Conservation (phyloP, 2,888 invertebrate genomes). For the Galeruca laticollis region DNA sequence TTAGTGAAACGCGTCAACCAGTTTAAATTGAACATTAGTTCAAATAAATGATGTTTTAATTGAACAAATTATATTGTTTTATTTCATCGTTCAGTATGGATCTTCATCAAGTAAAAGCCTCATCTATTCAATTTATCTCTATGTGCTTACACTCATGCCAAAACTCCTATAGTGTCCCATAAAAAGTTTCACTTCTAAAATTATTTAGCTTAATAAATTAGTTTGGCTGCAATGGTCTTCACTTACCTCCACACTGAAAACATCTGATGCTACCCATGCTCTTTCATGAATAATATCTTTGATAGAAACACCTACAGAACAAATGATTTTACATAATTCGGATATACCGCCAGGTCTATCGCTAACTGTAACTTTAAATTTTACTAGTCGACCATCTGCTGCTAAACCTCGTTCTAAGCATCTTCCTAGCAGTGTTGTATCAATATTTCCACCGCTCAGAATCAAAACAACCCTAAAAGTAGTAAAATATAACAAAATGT, state of each 20-base stretch:
- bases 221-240: no score
- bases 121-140: no score
- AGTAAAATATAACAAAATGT: background rate
- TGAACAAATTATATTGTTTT: no score
- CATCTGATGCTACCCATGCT: slow-evolving; percentile 92
- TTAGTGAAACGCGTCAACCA: no score
- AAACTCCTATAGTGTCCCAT: no score
- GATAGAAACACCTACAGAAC: slow-evolving; percentile 85
- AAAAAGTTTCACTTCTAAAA: no score
- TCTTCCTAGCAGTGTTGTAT: slow-evolving; percentile 89
- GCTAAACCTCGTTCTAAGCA: slow-evolving; percentile 91
- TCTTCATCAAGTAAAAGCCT: no score
- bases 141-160: no score
- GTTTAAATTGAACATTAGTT: no score
- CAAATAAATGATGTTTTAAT: no score
- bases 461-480: slow-evolving; percentile 82
- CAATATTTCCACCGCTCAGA: slow-evolving; percentile 91
- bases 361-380: slow-evolving; percentile 83
- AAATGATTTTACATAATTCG: slow-evolving; percentile 83
- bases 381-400: slow-evolving; percentile 82
- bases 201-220: no score
- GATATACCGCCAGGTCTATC: slow-evolving; percentile 91
- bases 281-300: slow-evolving; percentile 97
- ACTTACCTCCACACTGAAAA: slow-evolving; percentile 82
- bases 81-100: no score